Percentiles rank a stretch among this genome's conserved stretches.
phyloP scores from a whole-genome alignment of 1,140 invertebrate species.

The Neuroterus valhalla region DNA sequence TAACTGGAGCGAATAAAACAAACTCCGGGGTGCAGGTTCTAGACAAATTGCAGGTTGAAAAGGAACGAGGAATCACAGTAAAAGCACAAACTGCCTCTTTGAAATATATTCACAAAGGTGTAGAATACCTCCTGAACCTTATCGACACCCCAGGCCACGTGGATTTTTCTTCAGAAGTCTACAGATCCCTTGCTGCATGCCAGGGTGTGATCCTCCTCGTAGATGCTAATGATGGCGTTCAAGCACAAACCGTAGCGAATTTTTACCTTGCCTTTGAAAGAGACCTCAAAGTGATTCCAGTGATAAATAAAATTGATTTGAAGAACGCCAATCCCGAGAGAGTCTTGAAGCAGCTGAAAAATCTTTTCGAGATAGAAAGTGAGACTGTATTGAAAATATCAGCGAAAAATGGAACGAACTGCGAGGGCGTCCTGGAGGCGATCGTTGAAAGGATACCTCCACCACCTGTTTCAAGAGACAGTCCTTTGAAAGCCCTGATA shows the following conservation, averaged over 20 bases:
- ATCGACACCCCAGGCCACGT: slow-evolving; percentile 99
- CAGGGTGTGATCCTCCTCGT: slow-evolving; percentile 96
- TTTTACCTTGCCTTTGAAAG: slow-evolving; percentile 93
- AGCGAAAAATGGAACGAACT: slow-evolving; percentile 91
- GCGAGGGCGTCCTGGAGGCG: slow-evolving; percentile 84
- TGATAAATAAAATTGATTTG: slow-evolving; percentile 98
- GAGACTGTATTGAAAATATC: slow-evolving; percentile 85
- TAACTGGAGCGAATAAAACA: slow-evolving; percentile 88
- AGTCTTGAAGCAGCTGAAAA: slow-evolving; percentile 86
- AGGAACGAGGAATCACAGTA: slow-evolving; percentile 97
- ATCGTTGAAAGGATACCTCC: slow-evolving; percentile 87
- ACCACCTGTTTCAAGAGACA: slow-evolving; percentile 78
- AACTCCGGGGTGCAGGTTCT: slow-evolving; percentile 87
- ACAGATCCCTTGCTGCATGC: slow-evolving; percentile 91
- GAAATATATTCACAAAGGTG: slow-evolving; percentile 82
- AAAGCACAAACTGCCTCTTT: slow-evolving; percentile 98
- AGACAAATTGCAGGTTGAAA: slow-evolving; percentile 92
- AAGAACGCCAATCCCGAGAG: slow-evolving; percentile 90
- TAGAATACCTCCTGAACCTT: slow-evolving; percentile 92
- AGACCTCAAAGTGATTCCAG: slow-evolving; percentile 91
- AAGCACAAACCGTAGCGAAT: slow-evolving; percentile 98
- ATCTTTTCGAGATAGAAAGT: slow-evolving; percentile 89
- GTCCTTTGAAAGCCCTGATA: slow-evolving; percentile 86
- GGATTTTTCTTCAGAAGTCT: slow-evolving; percentile 98
- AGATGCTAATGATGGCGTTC: slow-evolving; percentile 97